A percentile compares a stretch with the other conserved stretches of the same genome.
Conservation (phyloP, 2,888 invertebrate species). For the Belgica antarctica region DNA sequence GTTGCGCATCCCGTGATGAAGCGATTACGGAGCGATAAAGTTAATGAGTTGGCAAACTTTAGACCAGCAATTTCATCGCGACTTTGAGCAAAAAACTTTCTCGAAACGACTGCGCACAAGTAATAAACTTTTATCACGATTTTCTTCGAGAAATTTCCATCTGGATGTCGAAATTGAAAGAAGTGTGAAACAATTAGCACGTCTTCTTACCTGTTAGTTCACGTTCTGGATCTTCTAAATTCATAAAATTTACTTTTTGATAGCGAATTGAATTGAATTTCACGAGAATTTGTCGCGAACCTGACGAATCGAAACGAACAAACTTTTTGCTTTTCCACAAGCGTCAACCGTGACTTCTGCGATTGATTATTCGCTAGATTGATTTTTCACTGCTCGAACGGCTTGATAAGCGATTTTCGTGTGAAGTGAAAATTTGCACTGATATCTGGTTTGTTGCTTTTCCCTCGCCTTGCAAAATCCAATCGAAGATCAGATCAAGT, state of each 20-base stretch:
- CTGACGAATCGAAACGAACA: background rate
- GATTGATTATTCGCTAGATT: background rate
- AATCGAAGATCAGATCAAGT: no score
- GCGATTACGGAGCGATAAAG: background rate
- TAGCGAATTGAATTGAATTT: background rate
- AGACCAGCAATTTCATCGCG: background rate
- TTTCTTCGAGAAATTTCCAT: background rate
- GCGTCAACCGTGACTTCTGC: background rate
- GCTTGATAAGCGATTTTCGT: background rate
- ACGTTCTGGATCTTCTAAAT: constrained; percentile 33
- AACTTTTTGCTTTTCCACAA: background rate
- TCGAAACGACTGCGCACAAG: constrained; percentile 15
- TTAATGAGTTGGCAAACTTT: constrained; percentile 40
- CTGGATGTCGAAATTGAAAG: constrained; percentile 18
- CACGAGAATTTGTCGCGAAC: constrained; percentile 4
- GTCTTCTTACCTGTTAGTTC: constrained; percentile 27
- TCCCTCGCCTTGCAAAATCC: no score
- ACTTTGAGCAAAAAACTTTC: constrained; percentile 15
- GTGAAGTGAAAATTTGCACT: background rate
- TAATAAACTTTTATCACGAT: constrained; percentile 5
- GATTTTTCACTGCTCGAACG: background rate
- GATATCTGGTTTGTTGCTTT: no score
- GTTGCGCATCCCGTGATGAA: background rate
- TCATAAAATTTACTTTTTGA: constrained; percentile 30
- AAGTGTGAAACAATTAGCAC: background rate